These are phyloP conservation scores for Phoebastria nigripes DNA, from an alignment of 2,797 vertebrate species.

Conservation along the genomic window DNA sequence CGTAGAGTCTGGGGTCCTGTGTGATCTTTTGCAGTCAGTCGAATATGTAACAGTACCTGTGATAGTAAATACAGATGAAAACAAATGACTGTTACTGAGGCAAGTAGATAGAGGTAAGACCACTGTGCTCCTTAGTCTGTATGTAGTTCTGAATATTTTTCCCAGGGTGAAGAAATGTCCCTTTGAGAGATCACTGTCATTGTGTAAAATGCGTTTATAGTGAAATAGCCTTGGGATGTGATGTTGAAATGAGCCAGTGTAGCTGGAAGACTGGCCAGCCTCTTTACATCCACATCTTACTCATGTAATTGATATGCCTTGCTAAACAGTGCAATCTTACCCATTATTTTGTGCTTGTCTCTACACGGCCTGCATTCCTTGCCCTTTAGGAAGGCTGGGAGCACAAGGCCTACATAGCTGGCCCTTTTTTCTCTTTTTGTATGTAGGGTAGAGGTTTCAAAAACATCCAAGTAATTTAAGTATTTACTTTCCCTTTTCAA, in stretches of 20 bases:
- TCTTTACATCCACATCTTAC: not conserved
- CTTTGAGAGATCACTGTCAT: too few species aligned
- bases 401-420: not conserved
- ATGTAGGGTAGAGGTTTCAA: not conserved
- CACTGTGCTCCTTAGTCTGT: not conserved
- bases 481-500: not conserved
- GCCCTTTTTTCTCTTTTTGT: not conserved
- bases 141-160: not conserved
- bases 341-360: not conserved
- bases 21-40: not conserved
- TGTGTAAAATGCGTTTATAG: not conserved
- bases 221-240: not conserved
- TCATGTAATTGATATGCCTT: not conserved
- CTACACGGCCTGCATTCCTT: not conserved
- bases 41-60: not conserved
- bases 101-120: not conserved
- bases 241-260: not conserved
- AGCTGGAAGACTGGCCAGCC: not conserved
- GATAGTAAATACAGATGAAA: not conserved
- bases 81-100: not conserved
- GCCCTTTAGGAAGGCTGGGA: not conserved
- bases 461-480: not conserved
- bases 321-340: not conserved
- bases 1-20: not conserved
- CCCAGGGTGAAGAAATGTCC: not conserved